Evolutionary conservation across 2,113 vertebrate species (phyloP).

Genomic region (Arenaria interpres): DNA sequence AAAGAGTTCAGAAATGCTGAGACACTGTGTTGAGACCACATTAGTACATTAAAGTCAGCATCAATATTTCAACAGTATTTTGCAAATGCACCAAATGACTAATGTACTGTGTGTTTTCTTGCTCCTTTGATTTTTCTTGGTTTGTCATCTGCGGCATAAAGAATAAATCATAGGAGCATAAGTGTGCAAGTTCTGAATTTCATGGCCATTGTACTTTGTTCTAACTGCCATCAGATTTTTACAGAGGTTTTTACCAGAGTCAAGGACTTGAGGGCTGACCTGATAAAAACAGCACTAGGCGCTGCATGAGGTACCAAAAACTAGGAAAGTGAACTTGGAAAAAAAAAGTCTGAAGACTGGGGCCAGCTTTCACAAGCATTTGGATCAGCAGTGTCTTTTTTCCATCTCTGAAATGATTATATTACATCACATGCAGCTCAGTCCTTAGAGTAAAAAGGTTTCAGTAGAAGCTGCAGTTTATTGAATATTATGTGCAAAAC

Average conservation of each 20-base stretch:
- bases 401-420: neutral
- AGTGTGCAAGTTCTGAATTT: neutral
- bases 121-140: conserved; percentile 3
- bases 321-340: neutral
- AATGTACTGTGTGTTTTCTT: neutral
- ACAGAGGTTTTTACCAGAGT: neutral
- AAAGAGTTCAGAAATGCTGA: neutral
- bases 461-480: neutral
- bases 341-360: neutral
- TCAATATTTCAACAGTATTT: conserved; percentile 28
- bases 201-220: neutral
- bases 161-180: neutral
- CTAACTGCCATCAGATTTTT: neutral
- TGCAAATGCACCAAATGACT: neutral
- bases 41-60: neutral
- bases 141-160: neutral
- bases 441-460: neutral
- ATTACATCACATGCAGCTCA: neutral
- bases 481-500: neutral
- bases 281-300: neutral
- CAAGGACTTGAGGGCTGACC: neutral
- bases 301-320: neutral
- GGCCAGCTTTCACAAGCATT: neutral
- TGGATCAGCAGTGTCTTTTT: neutral
- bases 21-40: neutral